Evolutionary conservation across 37 sponge, comb jelly and placozoan species (phyloP), one percentile per base, ranked within the genome.

Genomic region (Crambe crambe): DNA sequence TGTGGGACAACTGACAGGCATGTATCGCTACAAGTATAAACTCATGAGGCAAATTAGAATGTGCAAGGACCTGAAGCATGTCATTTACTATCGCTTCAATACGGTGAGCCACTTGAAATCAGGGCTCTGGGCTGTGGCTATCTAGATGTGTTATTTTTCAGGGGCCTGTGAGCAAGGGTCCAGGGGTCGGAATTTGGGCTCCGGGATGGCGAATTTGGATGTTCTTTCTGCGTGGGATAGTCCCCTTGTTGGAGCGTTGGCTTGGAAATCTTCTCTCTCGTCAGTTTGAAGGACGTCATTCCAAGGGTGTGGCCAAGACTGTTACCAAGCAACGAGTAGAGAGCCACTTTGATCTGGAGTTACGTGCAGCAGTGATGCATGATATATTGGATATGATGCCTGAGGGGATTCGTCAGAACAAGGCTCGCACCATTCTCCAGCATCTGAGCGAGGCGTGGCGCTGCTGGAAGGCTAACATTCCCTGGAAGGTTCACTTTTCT

Each of bases 1-100:
- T 77, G 91, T 98, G 25, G 99, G 99, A 0, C 99, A 98, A 89
- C 91, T 98, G 75, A 98, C 99, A 40, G 99, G 99, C 9, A 98
- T 98, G 99, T 98, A 98, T 77, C 96, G 99, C 32, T 98, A 98
- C 97, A 98, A 98, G 95, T 98, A 98, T 89, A 98, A 98, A 71
- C 87, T 98, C 75, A 98, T 98, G 99, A 78, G 99, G 60, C 99
- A 98, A 85, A 98, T 98, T 47, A 59, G 99, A 22, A 96, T 98
- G 99, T 98, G 99, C 81, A 98, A 98, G 82, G 99, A 98, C 66
- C 91, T 98, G 63, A 98, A 98, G 79, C 99, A 98, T 60, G 92
- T 98, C 73, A 98, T 98, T 78, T 98, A 98, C 91, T 98, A 98
- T 77, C 83, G 99, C 36, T 98, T 98, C 85, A 98, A 98, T 71